A percentile compares a stretch with the other conserved stretches of the same genome.
Conservation (phyloP, 2,113 vertebrate genomes). For the Bostrychus sinensis region DNA sequence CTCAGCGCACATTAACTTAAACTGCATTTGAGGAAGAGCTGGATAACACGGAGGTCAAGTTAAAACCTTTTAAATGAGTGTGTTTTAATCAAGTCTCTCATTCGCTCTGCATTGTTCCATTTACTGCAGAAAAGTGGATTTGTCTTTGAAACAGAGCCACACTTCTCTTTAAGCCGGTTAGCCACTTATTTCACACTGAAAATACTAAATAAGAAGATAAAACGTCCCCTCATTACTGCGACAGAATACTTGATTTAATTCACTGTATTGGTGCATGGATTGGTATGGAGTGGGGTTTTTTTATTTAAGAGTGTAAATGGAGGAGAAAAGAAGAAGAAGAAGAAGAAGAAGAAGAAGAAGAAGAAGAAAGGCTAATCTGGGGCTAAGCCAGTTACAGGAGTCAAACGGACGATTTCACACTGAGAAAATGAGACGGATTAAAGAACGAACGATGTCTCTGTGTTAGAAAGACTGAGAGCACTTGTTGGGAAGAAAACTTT, state of each 20-base stretch:
- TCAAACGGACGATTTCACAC: slow-evolving; percentile 46
- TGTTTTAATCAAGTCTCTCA: not conserved
- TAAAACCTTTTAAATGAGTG: not conserved
- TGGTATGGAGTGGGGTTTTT: no score
- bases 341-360: no score
- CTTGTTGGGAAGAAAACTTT: no score
- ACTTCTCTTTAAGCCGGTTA: slow-evolving; percentile 44
- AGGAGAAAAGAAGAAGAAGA: slow-evolving; percentile 15
- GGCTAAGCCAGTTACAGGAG: slow-evolving; percentile 51
- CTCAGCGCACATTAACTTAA: slow-evolving; percentile 13
- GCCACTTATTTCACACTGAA: slow-evolving; percentile 51
- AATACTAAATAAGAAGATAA: slow-evolving; percentile 32
- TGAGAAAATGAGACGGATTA: slow-evolving; percentile 21
- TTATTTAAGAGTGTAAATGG: not conserved
- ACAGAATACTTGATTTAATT: slow-evolving; percentile 42
- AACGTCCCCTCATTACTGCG: slow-evolving; percentile 29
- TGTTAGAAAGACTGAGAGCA: slow-evolving; percentile 10
- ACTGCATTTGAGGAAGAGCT: no score
- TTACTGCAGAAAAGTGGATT: slow-evolving; percentile 56
- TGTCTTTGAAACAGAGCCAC: slow-evolving; percentile 18
- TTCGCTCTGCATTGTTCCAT: no score
- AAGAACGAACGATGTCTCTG: slow-evolving; percentile 7
- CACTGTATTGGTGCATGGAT: slow-evolving; percentile 29
- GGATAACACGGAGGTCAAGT: no score
- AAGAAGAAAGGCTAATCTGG: slow-evolving; percentile 33